A percentile compares a stretch with the other conserved stretches of the same genome.
Conservation (phyloP, 2,113 vertebrate species). For the Serranochromis macrocephalus region DNA sequence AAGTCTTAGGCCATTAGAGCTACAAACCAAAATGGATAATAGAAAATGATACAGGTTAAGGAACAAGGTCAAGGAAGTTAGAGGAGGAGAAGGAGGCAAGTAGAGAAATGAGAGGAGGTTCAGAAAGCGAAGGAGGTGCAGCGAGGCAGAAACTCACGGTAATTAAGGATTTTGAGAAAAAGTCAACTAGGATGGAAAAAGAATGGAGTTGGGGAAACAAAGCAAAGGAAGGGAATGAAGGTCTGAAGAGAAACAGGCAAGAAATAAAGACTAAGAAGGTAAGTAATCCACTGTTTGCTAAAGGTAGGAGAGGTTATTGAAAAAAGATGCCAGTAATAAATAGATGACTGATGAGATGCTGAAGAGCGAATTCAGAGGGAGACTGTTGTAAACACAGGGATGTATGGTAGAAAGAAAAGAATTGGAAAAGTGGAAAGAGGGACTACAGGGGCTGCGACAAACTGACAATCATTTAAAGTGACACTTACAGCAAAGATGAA, state of each 20-base stretch:
- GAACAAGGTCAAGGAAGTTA: constrained; percentile 17
- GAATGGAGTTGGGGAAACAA: not conserved
- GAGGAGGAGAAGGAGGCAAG: not conserved
- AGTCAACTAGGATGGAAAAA: not conserved
- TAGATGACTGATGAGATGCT: not conserved
- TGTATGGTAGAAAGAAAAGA: not conserved
- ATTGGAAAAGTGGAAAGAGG: not conserved
- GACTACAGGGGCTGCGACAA: not conserved
- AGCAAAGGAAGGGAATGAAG: not conserved
- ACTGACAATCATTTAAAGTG: constrained; percentile 39
- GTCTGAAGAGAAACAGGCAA: not conserved
- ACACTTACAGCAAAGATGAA: constrained; percentile 38
- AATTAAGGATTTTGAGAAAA: constrained; percentile 6
- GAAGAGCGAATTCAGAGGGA: not conserved
- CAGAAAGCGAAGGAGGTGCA: constrained; percentile 15
- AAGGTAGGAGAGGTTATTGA: not conserved
- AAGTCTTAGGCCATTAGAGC: not conserved
- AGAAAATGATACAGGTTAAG: constrained; percentile 34
- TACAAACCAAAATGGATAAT: constrained; percentile 7
- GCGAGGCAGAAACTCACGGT: constrained; percentile 23
- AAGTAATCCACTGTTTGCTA: not conserved
- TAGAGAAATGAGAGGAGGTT: constrained; percentile 27
- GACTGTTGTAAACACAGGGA: not conserved
- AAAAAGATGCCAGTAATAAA: not conserved
- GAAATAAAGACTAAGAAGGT: not conserved